These are phyloP conservation scores for Cariama cristata DNA, from an alignment of 2,113 vertebrate genomes.

Conservation along the genomic window DNA sequence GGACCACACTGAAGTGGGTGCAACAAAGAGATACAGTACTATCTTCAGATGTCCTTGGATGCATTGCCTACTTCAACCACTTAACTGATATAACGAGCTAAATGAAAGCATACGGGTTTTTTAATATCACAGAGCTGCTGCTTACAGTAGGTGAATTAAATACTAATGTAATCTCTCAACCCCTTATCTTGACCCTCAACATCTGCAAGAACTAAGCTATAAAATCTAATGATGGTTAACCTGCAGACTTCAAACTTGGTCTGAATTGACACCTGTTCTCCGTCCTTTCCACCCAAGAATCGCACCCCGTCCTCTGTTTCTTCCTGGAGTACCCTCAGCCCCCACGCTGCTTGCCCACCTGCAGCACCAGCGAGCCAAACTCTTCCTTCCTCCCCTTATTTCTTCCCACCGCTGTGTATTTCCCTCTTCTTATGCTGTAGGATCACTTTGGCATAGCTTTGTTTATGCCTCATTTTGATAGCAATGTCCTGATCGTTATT, in stretches of 20 bases:
- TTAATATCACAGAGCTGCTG: not conserved
- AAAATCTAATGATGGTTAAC: not conserved
- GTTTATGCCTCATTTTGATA: not conserved
- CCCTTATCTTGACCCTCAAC: not conserved
- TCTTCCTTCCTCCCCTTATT: not conserved
- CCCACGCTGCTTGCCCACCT: not conserved
- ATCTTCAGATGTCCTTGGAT: not conserved
- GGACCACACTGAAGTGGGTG: slow-evolving; percentile 47
- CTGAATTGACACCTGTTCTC: not conserved
- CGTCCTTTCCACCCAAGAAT: not conserved
- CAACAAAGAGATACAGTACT: not conserved
- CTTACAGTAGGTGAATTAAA: not conserved
- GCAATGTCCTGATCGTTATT: not conserved
- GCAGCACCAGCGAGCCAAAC: not conserved
- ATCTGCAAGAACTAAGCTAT: not conserved
- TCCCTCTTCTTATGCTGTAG: not conserved
- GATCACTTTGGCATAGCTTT: not conserved
- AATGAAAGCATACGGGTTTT: not conserved
- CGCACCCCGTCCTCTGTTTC: rapidly evolving
- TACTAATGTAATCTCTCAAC: not conserved
- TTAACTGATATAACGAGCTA: not conserved
- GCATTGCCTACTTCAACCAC: not conserved
- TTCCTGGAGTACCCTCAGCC: not conserved
- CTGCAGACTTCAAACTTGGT: not conserved
- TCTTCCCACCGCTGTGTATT: not conserved